These are phyloP conservation scores for Chrysocyon brachyurus DNA, from an alignment of 2,797 vertebrate genomes.

Conservation along the genomic window DNA sequence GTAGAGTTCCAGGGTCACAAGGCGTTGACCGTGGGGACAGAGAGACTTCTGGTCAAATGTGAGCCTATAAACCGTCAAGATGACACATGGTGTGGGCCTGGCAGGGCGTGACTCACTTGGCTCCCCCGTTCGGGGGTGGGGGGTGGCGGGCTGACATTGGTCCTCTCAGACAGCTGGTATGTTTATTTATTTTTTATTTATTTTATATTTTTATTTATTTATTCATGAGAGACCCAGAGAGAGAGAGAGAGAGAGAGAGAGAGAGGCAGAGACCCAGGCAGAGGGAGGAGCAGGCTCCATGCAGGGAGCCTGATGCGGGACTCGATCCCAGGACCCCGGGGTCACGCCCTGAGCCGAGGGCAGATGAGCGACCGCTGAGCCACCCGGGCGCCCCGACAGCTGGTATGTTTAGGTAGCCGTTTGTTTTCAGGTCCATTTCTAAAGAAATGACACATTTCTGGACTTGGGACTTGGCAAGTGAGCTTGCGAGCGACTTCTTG, in stretches of 20 bases:
- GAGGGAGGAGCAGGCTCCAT: too few species aligned
- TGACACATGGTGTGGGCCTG: background rate
- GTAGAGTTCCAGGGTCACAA: conserved; percentile 9
- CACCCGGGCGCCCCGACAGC: background rate
- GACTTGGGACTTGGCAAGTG: background rate
- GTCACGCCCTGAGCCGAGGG: too few species aligned
- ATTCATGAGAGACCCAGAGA: too few species aligned
- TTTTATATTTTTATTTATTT: too few species aligned
- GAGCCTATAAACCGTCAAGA: conserved; percentile 34
- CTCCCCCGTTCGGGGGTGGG: background rate
- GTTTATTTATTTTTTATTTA: too few species aligned
- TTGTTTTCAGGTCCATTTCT: conserved; percentile 10
- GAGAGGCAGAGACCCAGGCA: too few species aligned
- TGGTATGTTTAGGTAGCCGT: background rate
- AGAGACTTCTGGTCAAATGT: conserved; percentile 44
- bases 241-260: too few species aligned
- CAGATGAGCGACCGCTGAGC: too few species aligned
- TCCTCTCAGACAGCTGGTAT: too few species aligned
- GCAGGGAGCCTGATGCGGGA: too few species aligned
- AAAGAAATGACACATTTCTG: conserved; percentile 6
- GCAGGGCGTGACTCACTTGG: background rate
- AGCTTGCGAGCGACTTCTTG: background rate
- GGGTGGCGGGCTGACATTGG: too few species aligned
- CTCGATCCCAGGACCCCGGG: too few species aligned
- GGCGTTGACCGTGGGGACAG: background rate